Evolutionary conservation across 2,113 vertebrate genomes (phyloP), one percentile per base, ranked within the genome.

Genomic region (Catagonus wagneri): DNA sequence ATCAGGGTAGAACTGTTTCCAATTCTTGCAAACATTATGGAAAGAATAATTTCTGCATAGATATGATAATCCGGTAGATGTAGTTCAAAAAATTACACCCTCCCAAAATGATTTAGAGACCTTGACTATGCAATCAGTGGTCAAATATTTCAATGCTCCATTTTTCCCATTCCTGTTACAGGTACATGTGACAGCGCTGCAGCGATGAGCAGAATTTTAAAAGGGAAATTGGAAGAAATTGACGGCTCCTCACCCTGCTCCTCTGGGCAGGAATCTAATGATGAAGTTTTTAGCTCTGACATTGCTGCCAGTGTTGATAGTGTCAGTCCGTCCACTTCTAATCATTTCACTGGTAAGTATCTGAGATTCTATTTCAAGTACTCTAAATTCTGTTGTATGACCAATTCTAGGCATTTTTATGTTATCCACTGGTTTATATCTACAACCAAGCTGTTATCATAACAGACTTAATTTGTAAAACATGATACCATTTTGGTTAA

Each of bases 201-300:
- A 98, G 98, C 98, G 95, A 99, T 99, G 99, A 99, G 99, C 79
- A 99, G 99, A 98, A 99, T 99, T 99, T 99, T 99, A 98, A 99
- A 99, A 98, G 99, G 99, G 98, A 99, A 99, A 98, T 99, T 99
- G 98, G 99, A 99, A 98, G 99, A 99, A 99, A 99, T 99, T 97
- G 99, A 99, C 97, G 98, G 99, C 97, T 98, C 99, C 93, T 99
- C 99, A 69, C 99, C 99, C n/a, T 99, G 99, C 97, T 99, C 99
- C 61, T 99, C 99, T 72, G 98, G 99, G 94, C 98, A 98, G 98
- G 99, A 99, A 98, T 99, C 99, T 10, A 99, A 99, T 96, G 99
- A 99, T 98, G 99, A 99, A 81, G 98, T 99, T 98, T 99, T 99
- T 93, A 99, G 99, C 99, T 99, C 99, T 92, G 99, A 99, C 98